These are phyloP conservation scores for Drosophila trichaetosa DNA, from an alignment of 2,888 invertebrate genomes.

Conservation along the genomic window DNA sequence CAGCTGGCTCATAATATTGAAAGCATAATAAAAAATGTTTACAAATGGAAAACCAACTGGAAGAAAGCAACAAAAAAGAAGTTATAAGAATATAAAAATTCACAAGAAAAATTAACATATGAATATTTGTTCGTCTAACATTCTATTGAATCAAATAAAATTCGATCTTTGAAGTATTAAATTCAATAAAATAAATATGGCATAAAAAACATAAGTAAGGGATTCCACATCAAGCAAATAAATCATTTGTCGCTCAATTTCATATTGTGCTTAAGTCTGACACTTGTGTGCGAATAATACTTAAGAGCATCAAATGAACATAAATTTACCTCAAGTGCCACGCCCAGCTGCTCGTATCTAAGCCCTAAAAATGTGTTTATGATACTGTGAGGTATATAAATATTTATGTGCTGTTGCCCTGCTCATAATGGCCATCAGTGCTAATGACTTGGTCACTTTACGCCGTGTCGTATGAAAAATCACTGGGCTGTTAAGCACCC, in stretches of 20 bases:
- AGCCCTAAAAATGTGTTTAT: slow-evolving; percentile 36
- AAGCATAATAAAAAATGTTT: too few relatives aligned
- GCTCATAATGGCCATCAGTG: slow-evolving; percentile 69
- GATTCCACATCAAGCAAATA: background rate
- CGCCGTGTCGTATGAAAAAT: slow-evolving; percentile 63
- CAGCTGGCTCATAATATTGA: slow-evolving; percentile 14
- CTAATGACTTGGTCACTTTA: slow-evolving; percentile 63
- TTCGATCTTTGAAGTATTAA: background rate
- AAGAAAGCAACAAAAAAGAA: too few relatives aligned
- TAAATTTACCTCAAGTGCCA: slow-evolving; percentile 37
- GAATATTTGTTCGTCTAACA: background rate
- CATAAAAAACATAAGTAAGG: background rate
- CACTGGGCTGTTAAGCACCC: slow-evolving; percentile 48
- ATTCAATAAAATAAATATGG: background rate
- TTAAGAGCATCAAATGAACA: slow-evolving; percentile 41
- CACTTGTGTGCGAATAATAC: background rate
- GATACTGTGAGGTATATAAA: slow-evolving; percentile 17
- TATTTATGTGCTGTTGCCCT: slow-evolving; percentile 46
- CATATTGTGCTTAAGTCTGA: background rate
- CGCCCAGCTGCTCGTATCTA: slow-evolving; percentile 26
- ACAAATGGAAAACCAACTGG: background rate
- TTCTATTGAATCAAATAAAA: background rate
- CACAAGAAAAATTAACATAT: background rate
- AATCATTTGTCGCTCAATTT: slow-evolving; percentile 4
- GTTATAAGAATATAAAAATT: background rate